Percentiles rank a stretch among this genome's conserved stretches.
phyloP scores from a whole-genome alignment of 2,797 vertebrate genomes.

The Coregonus suidteri region DNA sequence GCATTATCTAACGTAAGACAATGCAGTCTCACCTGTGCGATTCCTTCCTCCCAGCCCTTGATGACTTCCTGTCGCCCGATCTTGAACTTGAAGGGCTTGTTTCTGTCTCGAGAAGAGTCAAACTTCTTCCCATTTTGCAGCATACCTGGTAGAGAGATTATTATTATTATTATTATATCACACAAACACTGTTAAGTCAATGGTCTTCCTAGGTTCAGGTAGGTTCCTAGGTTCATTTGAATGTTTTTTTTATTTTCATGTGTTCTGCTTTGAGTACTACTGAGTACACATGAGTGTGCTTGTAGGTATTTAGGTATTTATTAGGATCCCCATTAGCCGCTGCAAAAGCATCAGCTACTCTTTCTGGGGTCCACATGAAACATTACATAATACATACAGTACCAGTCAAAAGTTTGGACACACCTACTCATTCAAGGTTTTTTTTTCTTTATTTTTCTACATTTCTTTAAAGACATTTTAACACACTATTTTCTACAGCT shows the following conservation, averaged over 20 bases:
- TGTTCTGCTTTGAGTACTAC: background rate
- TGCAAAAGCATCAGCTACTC: no score
- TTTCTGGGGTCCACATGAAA: no score
- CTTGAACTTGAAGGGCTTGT: conserved; percentile 98
- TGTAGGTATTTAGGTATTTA: no score
- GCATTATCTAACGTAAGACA: background rate
- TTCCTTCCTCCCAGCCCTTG: conserved; percentile 98
- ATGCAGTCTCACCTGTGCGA: conserved; percentile 83
- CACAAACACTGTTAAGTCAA: background rate
- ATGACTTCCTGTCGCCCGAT: conserved; percentile 95
- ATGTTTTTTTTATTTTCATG: background rate
- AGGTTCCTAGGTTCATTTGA: no score
- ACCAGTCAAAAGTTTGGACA: no score
- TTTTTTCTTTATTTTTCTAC: no score
- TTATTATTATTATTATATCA: no score
- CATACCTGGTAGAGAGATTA: conserved; percentile 85
- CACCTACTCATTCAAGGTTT: no score
- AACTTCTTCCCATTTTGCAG: conserved; percentile 99
- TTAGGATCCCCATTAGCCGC: no score
- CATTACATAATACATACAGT: no score
- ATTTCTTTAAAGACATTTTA: no score
- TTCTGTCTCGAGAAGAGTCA: conserved; percentile 98
- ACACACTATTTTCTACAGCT: no score
- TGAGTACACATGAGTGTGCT: background rate
- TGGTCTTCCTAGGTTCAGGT: background rate